Percentiles rank a stretch among this genome's conserved stretches.
Conservation (phyloP, 2,797 vertebrate species). For the Nothura maculosa region DNA sequence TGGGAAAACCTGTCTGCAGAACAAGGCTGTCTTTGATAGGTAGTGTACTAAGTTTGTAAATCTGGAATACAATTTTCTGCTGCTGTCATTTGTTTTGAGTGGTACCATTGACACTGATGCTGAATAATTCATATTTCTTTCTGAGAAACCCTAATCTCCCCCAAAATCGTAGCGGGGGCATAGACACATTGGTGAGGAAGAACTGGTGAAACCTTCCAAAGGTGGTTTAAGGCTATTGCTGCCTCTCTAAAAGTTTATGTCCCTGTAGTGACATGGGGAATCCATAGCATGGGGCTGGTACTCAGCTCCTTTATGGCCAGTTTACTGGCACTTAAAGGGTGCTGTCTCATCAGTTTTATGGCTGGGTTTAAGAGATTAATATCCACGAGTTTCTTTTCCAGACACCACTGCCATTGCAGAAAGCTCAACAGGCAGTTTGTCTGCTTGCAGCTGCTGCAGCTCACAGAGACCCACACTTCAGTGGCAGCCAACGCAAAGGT, state of each 20-base stretch:
- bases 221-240: not conserved
- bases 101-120: not conserved
- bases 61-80: slow-evolving; percentile 54
- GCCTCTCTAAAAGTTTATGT: not conserved
- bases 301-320: not conserved
- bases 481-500: not conserved
- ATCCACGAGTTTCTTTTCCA: not conserved
- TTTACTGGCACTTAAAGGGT: not conserved
- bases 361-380: not conserved
- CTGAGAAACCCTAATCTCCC: not conserved
- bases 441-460: not conserved
- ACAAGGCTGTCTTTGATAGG: slow-evolving; percentile 70
- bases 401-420: not conserved
- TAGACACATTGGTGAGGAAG: not conserved
- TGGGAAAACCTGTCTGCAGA: slow-evolving; percentile 67
- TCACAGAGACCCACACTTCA: not conserved
- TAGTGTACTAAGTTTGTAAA: slow-evolving; percentile 53
- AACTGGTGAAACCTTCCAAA: not conserved
- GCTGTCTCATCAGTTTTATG: not conserved
- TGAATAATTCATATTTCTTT: not conserved
- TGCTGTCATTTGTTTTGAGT: slow-evolving; percentile 40
- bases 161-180: not conserved
- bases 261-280: not conserved
- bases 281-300: not conserved
- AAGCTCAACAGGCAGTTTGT: not conserved